These are phyloP conservation scores for Autographa pulchrina DNA, from an alignment of 2,888 invertebrate genomes.

Conservation along the genomic window DNA sequence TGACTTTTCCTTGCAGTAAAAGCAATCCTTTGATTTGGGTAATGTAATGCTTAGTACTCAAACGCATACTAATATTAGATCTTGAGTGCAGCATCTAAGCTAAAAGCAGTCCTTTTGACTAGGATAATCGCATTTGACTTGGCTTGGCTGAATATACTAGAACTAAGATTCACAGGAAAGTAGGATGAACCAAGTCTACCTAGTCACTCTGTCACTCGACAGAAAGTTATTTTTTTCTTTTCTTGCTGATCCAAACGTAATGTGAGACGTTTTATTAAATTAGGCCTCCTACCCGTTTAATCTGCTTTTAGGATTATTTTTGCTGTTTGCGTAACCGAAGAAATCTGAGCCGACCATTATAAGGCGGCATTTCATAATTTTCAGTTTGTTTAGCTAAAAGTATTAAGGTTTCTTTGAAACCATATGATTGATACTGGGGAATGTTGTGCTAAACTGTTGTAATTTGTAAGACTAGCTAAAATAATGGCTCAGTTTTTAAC, in stretches of 20 bases:
- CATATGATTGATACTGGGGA: no score
- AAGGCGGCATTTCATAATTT: constrained; percentile 38
- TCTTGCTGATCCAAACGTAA: background rate
- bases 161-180: background rate
- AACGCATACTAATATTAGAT: background rate
- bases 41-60: background rate
- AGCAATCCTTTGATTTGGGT: no score
- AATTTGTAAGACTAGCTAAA: background rate
- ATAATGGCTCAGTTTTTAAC: background rate
- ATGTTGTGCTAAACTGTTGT: background rate
- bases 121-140: background rate
- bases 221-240: background rate
- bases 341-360: constrained; percentile 51
- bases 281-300: constrained; percentile 23
- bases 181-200: background rate
- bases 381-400: constrained; percentile 28
- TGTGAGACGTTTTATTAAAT: constrained; percentile 34
- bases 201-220: background rate
- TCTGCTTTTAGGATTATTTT: constrained; percentile 38
- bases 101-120: background rate
- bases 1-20: no score
- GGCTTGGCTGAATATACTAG: background rate
- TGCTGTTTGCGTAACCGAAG: constrained; percentile 35
- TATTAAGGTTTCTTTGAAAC: constrained; percentile 37
- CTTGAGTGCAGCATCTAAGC: background rate